These are phyloP conservation scores for Lathronympha strigana DNA, from an alignment of 2,888 invertebrate species.

Conservation along the genomic window DNA sequence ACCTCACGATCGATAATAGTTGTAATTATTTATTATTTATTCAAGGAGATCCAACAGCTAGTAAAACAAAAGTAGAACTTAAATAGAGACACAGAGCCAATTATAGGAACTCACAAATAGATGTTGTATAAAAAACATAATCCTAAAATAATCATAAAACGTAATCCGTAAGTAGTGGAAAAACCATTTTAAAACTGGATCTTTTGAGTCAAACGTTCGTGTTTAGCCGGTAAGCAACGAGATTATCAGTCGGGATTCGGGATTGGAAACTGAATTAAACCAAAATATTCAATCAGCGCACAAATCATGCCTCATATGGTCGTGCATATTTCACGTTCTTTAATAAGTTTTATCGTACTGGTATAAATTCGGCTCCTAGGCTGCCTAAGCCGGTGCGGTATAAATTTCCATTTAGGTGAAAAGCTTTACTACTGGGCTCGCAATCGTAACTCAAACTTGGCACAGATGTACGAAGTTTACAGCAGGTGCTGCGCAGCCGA, in stretches of 20 bases:
- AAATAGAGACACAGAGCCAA: no score
- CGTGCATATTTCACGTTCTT: conserved; percentile 4
- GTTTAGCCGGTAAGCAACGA: background rate
- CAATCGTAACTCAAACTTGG: conserved; percentile 67
- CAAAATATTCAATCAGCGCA: conserved; percentile 13
- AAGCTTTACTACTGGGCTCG: conserved; percentile 58
- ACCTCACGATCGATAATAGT: no score
- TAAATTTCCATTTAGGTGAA: conserved; percentile 71
- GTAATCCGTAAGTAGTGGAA: no score
- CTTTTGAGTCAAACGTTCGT: background rate
- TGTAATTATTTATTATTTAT: no score
- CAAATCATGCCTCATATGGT: background rate
- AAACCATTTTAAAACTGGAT: background rate
- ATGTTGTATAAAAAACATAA: no score
- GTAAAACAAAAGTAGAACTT: no score
- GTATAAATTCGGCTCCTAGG: conserved; percentile 34
- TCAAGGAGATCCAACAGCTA: no score
- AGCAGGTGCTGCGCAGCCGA: conserved; percentile 58
- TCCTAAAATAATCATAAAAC: no score
- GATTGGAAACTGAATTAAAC: conserved; percentile 12
- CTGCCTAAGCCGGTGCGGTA: conserved; percentile 55
- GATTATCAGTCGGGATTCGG: background rate
- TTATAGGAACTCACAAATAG: no score
- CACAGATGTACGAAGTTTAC: conserved; percentile 62
- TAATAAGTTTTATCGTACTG: conserved; percentile 7